Conservation (phyloP, 2,797 vertebrate species). For the Squalus acanthias region DNA sequence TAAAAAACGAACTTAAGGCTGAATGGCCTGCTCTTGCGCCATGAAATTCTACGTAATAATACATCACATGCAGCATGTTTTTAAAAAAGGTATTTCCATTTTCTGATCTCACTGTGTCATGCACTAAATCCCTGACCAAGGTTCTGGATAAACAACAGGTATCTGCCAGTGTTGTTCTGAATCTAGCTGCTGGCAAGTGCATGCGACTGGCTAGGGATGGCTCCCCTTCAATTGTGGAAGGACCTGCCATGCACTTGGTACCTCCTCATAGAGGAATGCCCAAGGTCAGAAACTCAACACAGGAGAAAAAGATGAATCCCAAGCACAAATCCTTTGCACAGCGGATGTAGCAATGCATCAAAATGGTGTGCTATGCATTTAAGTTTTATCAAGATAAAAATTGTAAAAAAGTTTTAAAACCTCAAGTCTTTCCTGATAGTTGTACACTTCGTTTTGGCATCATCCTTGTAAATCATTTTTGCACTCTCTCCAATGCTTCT, state of each 20-base stretch:
- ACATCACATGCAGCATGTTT: neutral
- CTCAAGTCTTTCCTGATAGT: no score
- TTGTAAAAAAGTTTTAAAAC: no score
- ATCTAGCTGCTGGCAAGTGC: neutral
- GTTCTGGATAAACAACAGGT: neutral
- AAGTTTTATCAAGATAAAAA: no score
- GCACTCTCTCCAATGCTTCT: neutral
- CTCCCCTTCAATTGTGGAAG: neutral
- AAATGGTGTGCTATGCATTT: no score
- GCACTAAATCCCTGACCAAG: neutral
- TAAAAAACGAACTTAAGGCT: neutral
- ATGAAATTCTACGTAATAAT: neutral
- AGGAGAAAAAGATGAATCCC: neutral
- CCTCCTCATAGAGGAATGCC: neutral
- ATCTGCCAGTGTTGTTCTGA: neutral
- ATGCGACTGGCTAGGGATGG: neutral
- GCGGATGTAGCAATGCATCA: no score
- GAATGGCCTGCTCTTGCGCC: neutral
- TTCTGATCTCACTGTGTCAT: neutral
- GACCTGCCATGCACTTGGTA: neutral
- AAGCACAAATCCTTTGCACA: no score
- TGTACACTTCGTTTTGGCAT: no score
- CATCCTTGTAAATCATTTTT: no score
- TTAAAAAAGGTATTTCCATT: neutral
- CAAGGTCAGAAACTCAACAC: neutral